Percentiles rank a stretch among this genome's conserved stretches.
These are phyloP conservation scores for Tipula lateralis DNA, from an alignment of 2,888 invertebrate genomes.

Conservation along the genomic window DNA sequence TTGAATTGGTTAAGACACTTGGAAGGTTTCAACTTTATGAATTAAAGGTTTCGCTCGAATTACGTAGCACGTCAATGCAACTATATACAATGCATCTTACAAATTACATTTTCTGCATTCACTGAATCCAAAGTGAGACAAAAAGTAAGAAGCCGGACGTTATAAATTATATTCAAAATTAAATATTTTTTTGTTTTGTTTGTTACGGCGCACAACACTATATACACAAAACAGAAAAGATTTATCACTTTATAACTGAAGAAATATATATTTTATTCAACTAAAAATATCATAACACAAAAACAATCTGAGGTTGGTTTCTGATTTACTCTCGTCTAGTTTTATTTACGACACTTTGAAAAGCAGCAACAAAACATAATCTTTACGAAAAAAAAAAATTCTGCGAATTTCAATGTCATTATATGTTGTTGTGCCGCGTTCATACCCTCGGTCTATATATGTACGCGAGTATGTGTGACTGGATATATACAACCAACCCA, in stretches of 20 bases:
- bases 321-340: not conserved
- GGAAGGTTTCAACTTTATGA: no score
- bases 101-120: not conserved
- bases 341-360: not conserved
- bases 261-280: not conserved
- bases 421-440: not conserved
- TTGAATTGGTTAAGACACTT: no score
- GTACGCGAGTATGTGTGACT: no score
- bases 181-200: not conserved
- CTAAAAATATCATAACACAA: not conserved
- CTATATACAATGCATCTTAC: not conserved
- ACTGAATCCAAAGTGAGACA: not conserved
- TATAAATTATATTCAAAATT: not conserved
- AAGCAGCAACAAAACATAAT: not conserved
- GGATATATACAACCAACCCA: not conserved
- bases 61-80: no score
- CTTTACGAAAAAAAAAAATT: not conserved
- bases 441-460: no score
- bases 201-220: not conserved
- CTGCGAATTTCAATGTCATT: not conserved
- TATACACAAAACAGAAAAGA: not conserved
- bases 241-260: slow-evolving; percentile 9
- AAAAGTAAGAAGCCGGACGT: not conserved
- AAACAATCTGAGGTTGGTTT: slow-evolving; percentile 3
- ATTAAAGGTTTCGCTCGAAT: no score